Evolutionary conservation across 2,888 invertebrate species (phyloP).

Genomic region (Branchinecta sandiegonensis): DNA sequence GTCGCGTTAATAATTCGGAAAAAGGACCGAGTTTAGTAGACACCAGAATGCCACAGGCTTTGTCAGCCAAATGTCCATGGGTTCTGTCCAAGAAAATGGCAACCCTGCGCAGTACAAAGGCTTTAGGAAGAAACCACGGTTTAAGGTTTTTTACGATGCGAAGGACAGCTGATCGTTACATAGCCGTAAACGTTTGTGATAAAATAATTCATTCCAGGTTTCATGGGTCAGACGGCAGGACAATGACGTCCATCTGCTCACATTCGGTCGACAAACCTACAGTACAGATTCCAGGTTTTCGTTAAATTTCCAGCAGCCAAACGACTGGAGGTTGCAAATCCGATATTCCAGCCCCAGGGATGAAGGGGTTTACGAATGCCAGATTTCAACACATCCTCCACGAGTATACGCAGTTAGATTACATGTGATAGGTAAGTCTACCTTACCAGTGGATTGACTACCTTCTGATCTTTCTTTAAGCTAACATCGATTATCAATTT

Average conservation of each 20-base stretch:
- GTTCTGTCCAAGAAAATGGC: no score
- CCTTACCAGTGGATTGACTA: neutral
- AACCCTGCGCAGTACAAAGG: no score
- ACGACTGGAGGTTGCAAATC: slow-evolving; percentile 59
- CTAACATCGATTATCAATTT: no score
- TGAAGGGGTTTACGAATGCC: slow-evolving; percentile 63
- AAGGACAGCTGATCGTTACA: no score
- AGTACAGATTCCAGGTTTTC: slow-evolving; percentile 46
- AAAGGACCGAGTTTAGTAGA: no score
- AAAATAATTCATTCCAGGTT: slow-evolving; percentile 32
- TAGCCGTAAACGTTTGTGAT: neutral
- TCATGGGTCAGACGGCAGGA: slow-evolving; percentile 53
- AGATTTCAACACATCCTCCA: slow-evolving; percentile 62
- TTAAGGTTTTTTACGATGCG: no score
- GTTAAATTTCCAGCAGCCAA: slow-evolving; percentile 52
- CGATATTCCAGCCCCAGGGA: slow-evolving; percentile 57
- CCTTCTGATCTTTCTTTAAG: no score
- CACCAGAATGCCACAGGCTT: no score
- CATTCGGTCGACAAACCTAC: slow-evolving; percentile 45
- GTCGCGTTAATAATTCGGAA: no score
- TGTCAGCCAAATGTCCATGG: no score
- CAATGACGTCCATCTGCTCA: slow-evolving; percentile 51
- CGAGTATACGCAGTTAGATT: slow-evolving; percentile 46
- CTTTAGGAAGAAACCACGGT: no score
- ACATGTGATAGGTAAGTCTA: slow-evolving; percentile 45